Evolutionary conservation across 2,113 vertebrate genomes (phyloP), one percentile per base, ranked within the genome.

Genomic region (Suncus etruscus): DNA sequence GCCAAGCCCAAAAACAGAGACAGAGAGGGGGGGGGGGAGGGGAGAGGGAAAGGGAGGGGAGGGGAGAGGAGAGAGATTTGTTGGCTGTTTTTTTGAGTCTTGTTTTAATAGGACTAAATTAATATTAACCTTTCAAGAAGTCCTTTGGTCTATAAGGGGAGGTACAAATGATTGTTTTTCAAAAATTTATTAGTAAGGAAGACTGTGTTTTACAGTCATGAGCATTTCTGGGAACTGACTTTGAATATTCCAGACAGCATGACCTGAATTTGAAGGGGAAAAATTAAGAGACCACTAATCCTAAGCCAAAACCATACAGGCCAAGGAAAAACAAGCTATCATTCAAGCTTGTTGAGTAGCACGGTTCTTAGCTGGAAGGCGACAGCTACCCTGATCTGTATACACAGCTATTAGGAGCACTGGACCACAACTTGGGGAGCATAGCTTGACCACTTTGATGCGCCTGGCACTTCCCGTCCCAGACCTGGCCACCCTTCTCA

Each of bases 181-280:
- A 92, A 79, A 87, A 89, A 65, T 91, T 73, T 87, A 0, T 91
- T 92, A 91, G 85, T 80, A 25, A 5, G 66, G 48, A 89, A 91
- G 69, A 87, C n/a, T 69, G 0, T 83, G 68, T 80, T 89, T 80
- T 58, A 79, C 32, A 85, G 16, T 89, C 4, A 25, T 18, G 25
- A 91, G 39, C 6, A 72, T 91, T 95, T 95, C 92, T 95, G 85
- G 93, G 78, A 96, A 92, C 58, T 92, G 75, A 8, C 92, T 91
- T 92, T 78, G 48, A 87, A 2, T 72, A 72, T 92, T 85, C 68
- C 51, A 84, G 82, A 87, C 85, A 80, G 47, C 18, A 0, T 93
- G 93, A 92, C 85, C 74, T 91, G 77, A 91, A 92, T 90, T 92
- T 81, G 65, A 68, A 80, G 83, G 58, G 58, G 54, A 58, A 61